phyloP scores from a whole-genome alignment of 2,113 vertebrate species.

The Apteryx mantelli region DNA sequence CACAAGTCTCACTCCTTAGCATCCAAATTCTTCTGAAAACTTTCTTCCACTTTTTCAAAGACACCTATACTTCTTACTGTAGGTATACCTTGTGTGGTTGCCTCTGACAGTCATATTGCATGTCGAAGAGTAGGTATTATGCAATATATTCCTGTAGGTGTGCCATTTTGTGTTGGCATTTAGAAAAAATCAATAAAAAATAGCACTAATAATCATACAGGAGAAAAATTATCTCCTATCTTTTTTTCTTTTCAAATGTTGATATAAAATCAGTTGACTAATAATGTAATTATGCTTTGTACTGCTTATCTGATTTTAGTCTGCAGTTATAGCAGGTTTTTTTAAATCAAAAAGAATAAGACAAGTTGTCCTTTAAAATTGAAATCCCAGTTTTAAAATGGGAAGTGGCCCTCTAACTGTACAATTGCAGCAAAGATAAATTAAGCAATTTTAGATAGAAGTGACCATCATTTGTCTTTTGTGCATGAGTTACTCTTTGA shows the following conservation, averaged over 20 bases:
- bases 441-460: background rate
- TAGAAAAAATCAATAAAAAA: background rate
- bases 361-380: background rate
- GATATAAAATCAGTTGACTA: background rate
- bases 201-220: background rate
- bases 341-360: background rate
- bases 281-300: background rate
- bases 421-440: no score
- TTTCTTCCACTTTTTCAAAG: background rate
- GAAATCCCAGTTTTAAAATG: background rate
- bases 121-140: background rate
- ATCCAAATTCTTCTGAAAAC: background rate
- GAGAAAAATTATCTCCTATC: background rate
- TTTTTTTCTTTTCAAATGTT: background rate
- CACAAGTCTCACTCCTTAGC: background rate
- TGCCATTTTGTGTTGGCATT: background rate
- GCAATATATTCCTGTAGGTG: background rate
- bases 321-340: background rate
- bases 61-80: background rate
- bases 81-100: rapidly evolving
- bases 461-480: rapidly evolving
- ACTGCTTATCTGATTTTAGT: background rate
- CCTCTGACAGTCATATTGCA: background rate
- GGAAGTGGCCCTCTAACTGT: background rate
- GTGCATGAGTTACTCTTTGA: background rate